phyloP scores from a whole-genome alignment of 2,113 vertebrate genomes.

The Macaca nemestrina region DNA sequence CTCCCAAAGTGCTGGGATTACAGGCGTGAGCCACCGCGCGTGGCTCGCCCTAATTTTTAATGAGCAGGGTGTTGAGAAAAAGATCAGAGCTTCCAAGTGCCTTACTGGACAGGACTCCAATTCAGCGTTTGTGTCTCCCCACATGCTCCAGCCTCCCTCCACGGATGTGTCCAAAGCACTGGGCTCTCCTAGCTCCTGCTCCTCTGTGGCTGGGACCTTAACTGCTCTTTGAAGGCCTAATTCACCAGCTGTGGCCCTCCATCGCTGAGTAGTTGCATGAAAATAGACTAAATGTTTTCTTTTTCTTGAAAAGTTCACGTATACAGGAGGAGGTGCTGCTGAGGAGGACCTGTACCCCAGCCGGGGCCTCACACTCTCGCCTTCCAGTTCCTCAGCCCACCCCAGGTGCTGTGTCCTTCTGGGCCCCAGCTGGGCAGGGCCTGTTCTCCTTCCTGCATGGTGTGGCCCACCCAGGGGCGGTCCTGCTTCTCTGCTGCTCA shows the following conservation, averaged over 20 bases:
- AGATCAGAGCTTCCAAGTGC: not conserved
- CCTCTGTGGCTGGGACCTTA: not conserved
- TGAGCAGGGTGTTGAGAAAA: not conserved
- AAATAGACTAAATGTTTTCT: constrained; percentile 47
- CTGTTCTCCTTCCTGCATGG: too few species aligned
- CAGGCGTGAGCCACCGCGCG: too few species aligned
- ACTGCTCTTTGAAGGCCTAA: constrained; percentile 46
- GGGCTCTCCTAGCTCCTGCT: not conserved
- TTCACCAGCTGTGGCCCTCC: not conserved
- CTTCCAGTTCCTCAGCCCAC: not conserved
- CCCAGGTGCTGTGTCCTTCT: not conserved
- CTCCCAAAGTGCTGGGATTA: too few species aligned
- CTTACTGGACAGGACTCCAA: not conserved
- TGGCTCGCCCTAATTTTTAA: not conserved
- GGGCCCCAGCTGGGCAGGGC: not conserved
- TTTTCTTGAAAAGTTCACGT: constrained; percentile 60
- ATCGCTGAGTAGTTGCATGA: constrained; percentile 32
- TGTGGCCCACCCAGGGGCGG: not conserved
- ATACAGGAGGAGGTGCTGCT: not conserved
- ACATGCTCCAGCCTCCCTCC: too few species aligned
- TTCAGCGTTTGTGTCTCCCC: not conserved
- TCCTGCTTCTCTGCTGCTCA: not conserved
- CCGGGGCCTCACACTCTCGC: not conserved
- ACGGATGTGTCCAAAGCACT: not conserved
- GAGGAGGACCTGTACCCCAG: not conserved